Percentiles rank a stretch among this genome's conserved stretches.
Conservation (phyloP, 1,140 invertebrate species). For the Heterodera carotae region DNA sequence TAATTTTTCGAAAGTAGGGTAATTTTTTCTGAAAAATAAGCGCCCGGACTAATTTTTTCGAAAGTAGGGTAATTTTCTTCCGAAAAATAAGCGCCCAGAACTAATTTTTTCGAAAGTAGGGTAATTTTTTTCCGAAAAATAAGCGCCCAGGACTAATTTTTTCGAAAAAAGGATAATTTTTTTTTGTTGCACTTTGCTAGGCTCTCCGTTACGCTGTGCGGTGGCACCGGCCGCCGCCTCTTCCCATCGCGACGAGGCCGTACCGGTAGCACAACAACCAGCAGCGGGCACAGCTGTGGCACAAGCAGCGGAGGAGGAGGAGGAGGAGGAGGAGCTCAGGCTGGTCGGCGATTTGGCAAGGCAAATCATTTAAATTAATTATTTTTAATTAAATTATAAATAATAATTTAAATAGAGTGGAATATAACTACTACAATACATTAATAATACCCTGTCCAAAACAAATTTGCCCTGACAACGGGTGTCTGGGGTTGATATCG, state of each 20-base stretch:
- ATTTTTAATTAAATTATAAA: background rate
- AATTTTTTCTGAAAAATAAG: background rate
- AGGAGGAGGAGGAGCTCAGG: slow-evolving; percentile 45
- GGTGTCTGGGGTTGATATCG: too few species aligned
- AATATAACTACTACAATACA: too few species aligned
- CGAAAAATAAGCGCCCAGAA: too few species aligned
- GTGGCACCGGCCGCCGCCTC: slow-evolving; percentile 70
- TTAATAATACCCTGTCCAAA: too few species aligned
- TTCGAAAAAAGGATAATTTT: too few species aligned
- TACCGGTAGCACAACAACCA: slow-evolving; percentile 12
- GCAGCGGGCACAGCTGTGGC: slow-evolving; percentile 41
- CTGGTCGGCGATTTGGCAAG: slow-evolving; percentile 53
- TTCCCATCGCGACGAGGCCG: slow-evolving; percentile 68
- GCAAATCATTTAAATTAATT: background rate
- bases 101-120: too few species aligned
- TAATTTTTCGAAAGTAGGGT: too few species aligned
- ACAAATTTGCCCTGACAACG: too few species aligned
- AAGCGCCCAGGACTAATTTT: too few species aligned
- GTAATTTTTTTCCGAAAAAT: too few species aligned
- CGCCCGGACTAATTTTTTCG: too few species aligned
- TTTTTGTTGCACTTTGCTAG: slow-evolving; percentile 35
- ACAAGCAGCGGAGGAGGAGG: slow-evolving; percentile 26
- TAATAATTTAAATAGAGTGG: background rate
- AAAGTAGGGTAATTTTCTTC: too few species aligned
- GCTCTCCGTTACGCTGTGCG: slow-evolving; percentile 70